Evolutionary conservation across 2,888 invertebrate genomes (phyloP), one percentile per base, ranked within the genome.

Genomic region (Neoascia interrupta): DNA sequence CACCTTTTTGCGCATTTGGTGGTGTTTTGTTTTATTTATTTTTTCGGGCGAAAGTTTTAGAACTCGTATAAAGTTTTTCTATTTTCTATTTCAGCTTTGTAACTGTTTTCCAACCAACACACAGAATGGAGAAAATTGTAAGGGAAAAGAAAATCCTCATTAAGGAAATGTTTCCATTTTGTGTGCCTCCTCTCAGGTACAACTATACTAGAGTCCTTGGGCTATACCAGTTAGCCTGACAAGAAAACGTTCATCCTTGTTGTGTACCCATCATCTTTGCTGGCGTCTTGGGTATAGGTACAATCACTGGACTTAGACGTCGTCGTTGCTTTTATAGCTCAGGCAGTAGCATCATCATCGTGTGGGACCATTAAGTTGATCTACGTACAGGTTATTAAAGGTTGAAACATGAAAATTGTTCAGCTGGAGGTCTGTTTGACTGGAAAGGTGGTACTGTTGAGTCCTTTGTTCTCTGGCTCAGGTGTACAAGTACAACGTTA

Each of bases 381-480:
- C 79, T 79, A 79, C 61, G 61, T 54, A 61, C 61, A 66, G 66
- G 66, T 79, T 79, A 73, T 79, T 79, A 79, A 79, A 79, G 73
- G 73, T 79, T 79, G 76, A 79, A 79, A 79, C 76, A 79, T 72
- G 72, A 66, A 79, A 66, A 72, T 66, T 68, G 66, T 79, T 73
- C 73, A 54, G 54, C 66, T 68, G 49, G 66, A 54, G 66, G 66
- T 61, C 66, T 61, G 28, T 31, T 60, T 6, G 37, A 8, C 13
- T 51, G 28, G 19, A 31, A 26, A 36, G 41, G 21, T 47, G 39
- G 47, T 45, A 45, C 58, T 21, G 28, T 61, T 54, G 41, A 11
- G 72, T 72, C 60, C 54, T 66, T 54, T 73, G 51, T 54, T 47
- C 43, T 36, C 19, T 28, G 73, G 68, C 43, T 68, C 79, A 79